Evolutionary conservation across 2,113 vertebrate genomes (phyloP).

Genomic region (Pluvialis apricaria): DNA sequence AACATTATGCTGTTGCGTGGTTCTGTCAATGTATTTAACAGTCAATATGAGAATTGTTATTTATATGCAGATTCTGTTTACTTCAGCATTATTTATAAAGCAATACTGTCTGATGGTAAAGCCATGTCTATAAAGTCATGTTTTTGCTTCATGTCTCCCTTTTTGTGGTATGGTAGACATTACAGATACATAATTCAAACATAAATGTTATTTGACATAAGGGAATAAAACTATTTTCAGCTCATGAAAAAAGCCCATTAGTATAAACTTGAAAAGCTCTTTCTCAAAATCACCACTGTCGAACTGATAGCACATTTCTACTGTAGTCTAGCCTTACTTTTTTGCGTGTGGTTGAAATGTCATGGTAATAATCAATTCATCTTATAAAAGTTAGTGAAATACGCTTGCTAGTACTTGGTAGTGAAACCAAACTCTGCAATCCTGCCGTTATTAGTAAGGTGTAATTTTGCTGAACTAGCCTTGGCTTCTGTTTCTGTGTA

Average conservation of each 20-base stretch:
- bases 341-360: not conserved
- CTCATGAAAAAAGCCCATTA: not conserved
- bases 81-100: conserved; percentile 14
- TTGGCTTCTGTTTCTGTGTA: not conserved
- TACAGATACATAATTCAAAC: not conserved
- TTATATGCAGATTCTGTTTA: conserved; percentile 26
- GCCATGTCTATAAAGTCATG: conserved; percentile 1
- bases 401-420: not conserved
- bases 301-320: not conserved
- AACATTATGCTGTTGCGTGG: not conserved
- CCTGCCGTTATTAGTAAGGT: not conserved
- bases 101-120: not conserved
- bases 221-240: conserved; percentile 40
- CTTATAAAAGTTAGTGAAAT: not conserved
- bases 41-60: not conserved
- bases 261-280: conserved; percentile 10
- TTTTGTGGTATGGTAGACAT: not conserved
- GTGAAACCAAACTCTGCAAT: not conserved
- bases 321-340: not conserved
- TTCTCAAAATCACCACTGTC: not conserved
- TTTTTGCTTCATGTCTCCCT: not conserved
- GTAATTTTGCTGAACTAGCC: not conserved
- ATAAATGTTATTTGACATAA: conserved; percentile 24
- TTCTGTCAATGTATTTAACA: conserved; percentile 20
- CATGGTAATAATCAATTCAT: not conserved